phyloP scores from a whole-genome alignment of 1,140 invertebrate species.

The Scaptomyza graminum region DNA sequence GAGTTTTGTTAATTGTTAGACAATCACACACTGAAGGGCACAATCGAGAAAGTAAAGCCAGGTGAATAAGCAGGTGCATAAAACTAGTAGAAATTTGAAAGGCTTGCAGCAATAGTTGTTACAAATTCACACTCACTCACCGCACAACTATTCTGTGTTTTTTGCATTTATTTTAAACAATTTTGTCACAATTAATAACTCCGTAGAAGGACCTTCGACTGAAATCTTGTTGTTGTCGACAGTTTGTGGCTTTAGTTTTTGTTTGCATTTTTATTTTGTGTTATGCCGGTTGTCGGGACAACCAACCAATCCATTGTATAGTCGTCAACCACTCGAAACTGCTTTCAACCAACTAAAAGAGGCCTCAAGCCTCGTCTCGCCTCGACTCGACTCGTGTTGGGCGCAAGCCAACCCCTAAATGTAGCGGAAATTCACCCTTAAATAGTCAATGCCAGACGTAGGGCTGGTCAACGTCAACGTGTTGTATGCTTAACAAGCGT shows the following conservation, averaged over 20 bases:
- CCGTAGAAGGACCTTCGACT: conserved; percentile 58
- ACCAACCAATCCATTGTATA: conserved; percentile 44
- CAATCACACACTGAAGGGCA: background rate
- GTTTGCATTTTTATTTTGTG: conserved; percentile 40
- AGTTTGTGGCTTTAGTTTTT: background rate
- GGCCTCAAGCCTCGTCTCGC: too few species aligned
- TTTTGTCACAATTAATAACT: conserved; percentile 5
- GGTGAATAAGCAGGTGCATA: background rate
- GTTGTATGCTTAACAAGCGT: conserved; percentile 61
- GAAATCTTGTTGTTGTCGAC: conserved; percentile 40
- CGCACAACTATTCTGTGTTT: background rate
- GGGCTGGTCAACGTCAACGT: conserved; percentile 52
- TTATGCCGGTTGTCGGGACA: conserved; percentile 55
- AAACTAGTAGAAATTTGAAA: background rate
- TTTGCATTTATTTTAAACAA: conserved; percentile 6
- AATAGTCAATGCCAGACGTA: conserved; percentile 48
- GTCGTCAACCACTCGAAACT: conserved; percentile 29
- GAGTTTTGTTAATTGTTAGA: conserved; percentile 1
- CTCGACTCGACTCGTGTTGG: too few species aligned
- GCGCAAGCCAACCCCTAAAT: conserved; percentile 52
- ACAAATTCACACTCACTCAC: background rate
- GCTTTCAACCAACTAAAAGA: conserved; percentile 53
- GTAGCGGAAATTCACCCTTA: conserved; percentile 48
- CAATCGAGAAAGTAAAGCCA: background rate
- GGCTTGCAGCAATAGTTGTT: background rate